Base-by-base conservation (phyloP, 2,888 invertebrate genomes). In the Cosmia pyralina region DNA sequence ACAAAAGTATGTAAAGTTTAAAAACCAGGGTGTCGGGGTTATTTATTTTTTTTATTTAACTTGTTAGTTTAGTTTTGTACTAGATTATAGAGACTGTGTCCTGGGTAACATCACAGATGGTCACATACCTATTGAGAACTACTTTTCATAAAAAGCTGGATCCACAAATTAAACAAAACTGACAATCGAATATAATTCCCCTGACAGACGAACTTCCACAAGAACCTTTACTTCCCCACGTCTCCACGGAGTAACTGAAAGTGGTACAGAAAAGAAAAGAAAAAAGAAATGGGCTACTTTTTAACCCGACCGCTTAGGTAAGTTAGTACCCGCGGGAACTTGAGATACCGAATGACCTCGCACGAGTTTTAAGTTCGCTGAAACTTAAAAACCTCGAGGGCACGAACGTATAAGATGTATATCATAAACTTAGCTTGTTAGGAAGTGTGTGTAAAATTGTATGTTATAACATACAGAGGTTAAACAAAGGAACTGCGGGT, bases 251-350 rank as follows among this genome's bases (percentile, higher is more conserved):
- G 44, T 63, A 57, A 69, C 83, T 75, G 57, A 71, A 82, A 82
- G 59, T 66, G 52, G 62, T 69, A 63, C 15, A 53, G 34, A 57
- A 17, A 22, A 68, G 53, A 77, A 82, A 78, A 74, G 66, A 73
- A 80, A 75, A 69, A 84, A 77, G 55, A 38, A 68, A 63, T 52
- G 70, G 69, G 71, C 57, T 75, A 67, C 66, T 82, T 83, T 75
- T 81, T 77, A 85, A 77, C 81, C 66, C 81, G 62, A 82, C 82
- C 85, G 81, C 80, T 83, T 84, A 80, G 70, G 71, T 77, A 84
- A 84, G 72, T 84, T 81, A 74, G 65, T 53, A 58, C 83, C 74
- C 73, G 38, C 48, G 81, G 85, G 83, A 78, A 60, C 50, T 70
- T 22, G 59, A 75, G 75, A 82, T 77, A 77, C 64, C 72, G 65